A percentile compares a stretch with the other conserved stretches of the same genome.
phyloP scores from a whole-genome alignment of 2,113 vertebrate genomes.

The Lathamus discolor region DNA sequence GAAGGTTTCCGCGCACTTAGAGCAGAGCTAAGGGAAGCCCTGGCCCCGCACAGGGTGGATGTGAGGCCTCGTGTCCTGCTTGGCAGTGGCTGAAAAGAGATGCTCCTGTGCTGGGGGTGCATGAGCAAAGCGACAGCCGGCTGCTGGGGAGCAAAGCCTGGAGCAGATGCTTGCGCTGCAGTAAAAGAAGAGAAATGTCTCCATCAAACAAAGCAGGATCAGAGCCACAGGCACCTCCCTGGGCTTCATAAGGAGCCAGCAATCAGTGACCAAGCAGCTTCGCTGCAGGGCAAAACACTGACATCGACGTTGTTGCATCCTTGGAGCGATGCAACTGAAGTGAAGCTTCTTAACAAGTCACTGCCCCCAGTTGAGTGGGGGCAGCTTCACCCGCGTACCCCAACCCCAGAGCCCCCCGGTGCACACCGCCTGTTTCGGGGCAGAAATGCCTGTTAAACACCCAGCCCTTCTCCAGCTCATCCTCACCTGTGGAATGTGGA shows the following conservation, averaged over 20 bases:
- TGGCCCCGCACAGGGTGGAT: fast-evolving
- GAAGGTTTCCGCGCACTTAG: neutral
- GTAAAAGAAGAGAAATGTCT: neutral
- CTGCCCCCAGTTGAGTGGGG: fast-evolving
- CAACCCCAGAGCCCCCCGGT: neutral
- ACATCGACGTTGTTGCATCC: neutral
- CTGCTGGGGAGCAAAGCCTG: neutral
- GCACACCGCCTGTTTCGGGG: fast-evolving
- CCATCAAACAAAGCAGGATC: neutral
- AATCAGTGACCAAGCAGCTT: neutral
- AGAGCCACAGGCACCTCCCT: neutral
- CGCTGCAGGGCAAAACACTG: neutral
- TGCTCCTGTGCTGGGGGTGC: neutral
- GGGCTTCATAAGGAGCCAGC: neutral
- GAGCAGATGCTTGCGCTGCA: neutral
- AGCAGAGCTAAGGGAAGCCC: neutral
- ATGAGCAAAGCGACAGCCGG: fast-evolving
- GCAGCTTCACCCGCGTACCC: neutral
- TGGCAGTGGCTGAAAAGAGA: fast-evolving
- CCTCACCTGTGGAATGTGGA: neutral
- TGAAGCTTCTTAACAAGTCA: fast-evolving
- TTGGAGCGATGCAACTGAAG: neutral
- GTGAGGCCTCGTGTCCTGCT: fast-evolving
- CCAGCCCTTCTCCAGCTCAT: neutral
- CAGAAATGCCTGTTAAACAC: neutral